Evolutionary conservation across 2,888 invertebrate species (phyloP).

Genomic region (Germaria angustata): DNA sequence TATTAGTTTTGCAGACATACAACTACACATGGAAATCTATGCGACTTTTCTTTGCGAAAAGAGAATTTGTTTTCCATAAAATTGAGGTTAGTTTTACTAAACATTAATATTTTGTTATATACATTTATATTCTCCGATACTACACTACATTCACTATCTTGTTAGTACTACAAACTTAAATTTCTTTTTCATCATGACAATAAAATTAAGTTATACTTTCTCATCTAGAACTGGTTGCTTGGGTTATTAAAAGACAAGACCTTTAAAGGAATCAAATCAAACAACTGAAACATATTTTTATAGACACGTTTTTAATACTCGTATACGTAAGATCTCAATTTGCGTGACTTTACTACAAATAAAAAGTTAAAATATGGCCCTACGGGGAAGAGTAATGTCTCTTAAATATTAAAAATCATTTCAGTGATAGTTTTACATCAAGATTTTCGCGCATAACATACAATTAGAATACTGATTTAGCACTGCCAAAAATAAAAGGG

Average conservation of each 20-base stretch:
- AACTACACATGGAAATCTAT: not conserved
- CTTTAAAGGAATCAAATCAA: slow-evolving; percentile 39
- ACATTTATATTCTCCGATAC: not conserved
- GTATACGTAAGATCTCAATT: no score
- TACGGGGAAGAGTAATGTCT: no score
- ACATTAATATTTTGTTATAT: not conserved
- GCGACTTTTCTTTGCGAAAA: slow-evolving; percentile 13
- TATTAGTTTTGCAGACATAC: slow-evolving; percentile 5
- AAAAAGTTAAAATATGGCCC: no score
- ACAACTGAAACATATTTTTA: not conserved
- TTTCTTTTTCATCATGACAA: slow-evolving; percentile 43
- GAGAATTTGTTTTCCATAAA: slow-evolving; percentile 17
- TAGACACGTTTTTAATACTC: no score
- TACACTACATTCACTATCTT: slow-evolving; percentile 19
- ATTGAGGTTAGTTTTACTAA: slow-evolving; percentile 50
- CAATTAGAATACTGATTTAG: no score
- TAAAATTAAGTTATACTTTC: slow-evolving; percentile 57
- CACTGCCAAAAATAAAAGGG: no score
- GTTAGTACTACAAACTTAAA: slow-evolving; percentile 4
- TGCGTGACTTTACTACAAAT: no score
- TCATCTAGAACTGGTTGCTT: slow-evolving; percentile 65
- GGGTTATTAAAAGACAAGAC: not conserved
- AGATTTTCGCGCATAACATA: no score
- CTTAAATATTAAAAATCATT: no score
- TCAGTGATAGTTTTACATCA: no score